Conservation (phyloP, 2,888 invertebrate species). For the Drosophila quinaria region DNA sequence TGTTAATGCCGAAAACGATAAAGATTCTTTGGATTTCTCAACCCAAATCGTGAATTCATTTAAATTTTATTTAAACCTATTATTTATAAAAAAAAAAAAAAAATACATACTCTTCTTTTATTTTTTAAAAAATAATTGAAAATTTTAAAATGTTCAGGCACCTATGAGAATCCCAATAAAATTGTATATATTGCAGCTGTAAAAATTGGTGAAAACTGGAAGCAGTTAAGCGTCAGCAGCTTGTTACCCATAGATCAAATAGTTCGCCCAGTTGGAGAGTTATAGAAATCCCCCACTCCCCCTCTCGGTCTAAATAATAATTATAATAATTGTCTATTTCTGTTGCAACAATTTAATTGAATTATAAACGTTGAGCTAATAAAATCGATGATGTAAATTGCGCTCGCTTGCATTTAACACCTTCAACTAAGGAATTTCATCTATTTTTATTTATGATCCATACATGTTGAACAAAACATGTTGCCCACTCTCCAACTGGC, state of each 20-base stretch:
- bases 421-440: constrained; percentile 75
- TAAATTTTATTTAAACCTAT: too few species aligned
- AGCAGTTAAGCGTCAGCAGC: constrained; percentile 22
- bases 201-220: constrained; percentile 9
- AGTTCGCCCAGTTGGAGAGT: neutral
- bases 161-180: too few species aligned
- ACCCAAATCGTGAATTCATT: too few species aligned
- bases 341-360: constrained; percentile 69
- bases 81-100: too few species aligned
- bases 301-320: constrained; percentile 8
- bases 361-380: constrained; percentile 80
- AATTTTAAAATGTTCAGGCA: too few species aligned
- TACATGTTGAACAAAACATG: constrained; percentile 49
- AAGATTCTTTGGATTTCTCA: too few species aligned
- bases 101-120: too few species aligned
- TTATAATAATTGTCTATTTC: constrained; percentile 35
- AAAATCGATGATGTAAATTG: constrained; percentile 84
- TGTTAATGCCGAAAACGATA: too few species aligned
- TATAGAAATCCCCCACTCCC: neutral
- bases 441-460: constrained; percentile 72
- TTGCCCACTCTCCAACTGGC: constrained; percentile 27
- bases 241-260: constrained; percentile 21
- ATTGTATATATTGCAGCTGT: neutral
- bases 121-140: too few species aligned
- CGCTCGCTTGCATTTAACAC: constrained; percentile 79